Evolutionary conservation across 2,113 vertebrate genomes (phyloP), one percentile per base, ranked within the genome.

Genomic region (Machaerirhynchus nigripectus): DNA sequence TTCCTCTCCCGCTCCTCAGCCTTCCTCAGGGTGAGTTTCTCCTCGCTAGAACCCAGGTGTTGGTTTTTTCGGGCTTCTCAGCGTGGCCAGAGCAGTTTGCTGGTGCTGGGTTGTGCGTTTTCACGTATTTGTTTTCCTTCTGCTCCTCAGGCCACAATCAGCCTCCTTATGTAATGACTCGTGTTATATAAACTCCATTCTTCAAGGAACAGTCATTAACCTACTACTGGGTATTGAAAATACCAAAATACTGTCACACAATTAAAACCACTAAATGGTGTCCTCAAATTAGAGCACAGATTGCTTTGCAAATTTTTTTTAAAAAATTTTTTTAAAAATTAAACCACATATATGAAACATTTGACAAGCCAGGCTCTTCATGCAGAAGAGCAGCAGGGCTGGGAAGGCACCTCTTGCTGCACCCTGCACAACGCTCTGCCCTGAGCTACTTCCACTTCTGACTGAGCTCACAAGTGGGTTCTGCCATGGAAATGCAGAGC

Each of bases 121-220:
- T 40, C 8, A 56, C 9, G 1, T 53, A 10, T 92, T 96, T 96
- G 91, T 93, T 95, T 96, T 69, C 73, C 77, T 68, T 5, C 64
- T 67, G 71, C 40, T 96, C 95, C 92, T 92, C 71, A 56, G 90
- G 95, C 96, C 96, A 88, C 90, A 50, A 64, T 30, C 93, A 94
- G 93, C 95, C 90, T 93, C 5, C 95, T 96, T 97, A 96, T 90
- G 86, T 93, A 97, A 97, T 90, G 90, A 44, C 60, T 92, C 1
- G 63, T 61, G 95, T 97, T 97, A 97, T 93, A 96, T 97, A 96
- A 97, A 96, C 83, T 96, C 95, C 83, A 67, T 89, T 93, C 95
- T 96, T 95, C 86, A 97, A 96, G 95, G 96, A 96, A 49, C 83
- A 97, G 92, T 97, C 96, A 97, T 97, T 97, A 97, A 97, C 96